Base-by-base conservation (phyloP, 2,113 vertebrate genomes). In the Perccottus glenii region DNA sequence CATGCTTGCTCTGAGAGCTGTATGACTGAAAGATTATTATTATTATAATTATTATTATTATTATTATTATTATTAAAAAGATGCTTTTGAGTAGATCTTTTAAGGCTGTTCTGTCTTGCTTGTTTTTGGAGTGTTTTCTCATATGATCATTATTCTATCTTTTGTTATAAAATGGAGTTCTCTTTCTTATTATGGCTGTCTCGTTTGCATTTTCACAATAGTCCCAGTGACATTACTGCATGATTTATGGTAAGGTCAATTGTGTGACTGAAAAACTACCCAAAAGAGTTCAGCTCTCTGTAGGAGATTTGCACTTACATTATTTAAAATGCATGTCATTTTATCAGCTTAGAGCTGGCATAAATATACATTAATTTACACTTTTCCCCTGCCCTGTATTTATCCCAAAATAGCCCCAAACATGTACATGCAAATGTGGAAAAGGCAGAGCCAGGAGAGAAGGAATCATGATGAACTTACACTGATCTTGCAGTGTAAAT, bases 201-300 rank as follows among this genome's bases (percentile, higher is more conserved):
- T 75, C 61, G 76, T 79, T 82, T 84, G 72, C 77, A 84, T 80
- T 57, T 83, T 64, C 80, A 66, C 67, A 73, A n/a, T 52, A 5
- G 38, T 77, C 57, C 73, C 74, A 64, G 35, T 78, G 71, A 81
- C 70, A 75, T 79, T 19, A n/a, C 61, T 77, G 59, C 69, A 79
- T 81, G 75, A 88, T 85, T 86, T 81, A 83, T 86, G 27, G 60
- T 63, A 65, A 76, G 82, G 84, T 82, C 80, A 85, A 43, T 62
- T 35, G 43, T 56, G 33, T 52, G 57, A 77, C 48, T 48, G 45
- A 51, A 33, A 19, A 72, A 57, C 15, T 15, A 58, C 60, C 65
- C 60, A 36, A 60, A 76, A 75, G 58, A 68, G 38, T 40, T 12
- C 1, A 8, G 15, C 59, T 49, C 69, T 75, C 52, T 11, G 15